Conservation (phyloP, 2,888 invertebrate species). For the Drosophila pseudotalamancana region DNA sequence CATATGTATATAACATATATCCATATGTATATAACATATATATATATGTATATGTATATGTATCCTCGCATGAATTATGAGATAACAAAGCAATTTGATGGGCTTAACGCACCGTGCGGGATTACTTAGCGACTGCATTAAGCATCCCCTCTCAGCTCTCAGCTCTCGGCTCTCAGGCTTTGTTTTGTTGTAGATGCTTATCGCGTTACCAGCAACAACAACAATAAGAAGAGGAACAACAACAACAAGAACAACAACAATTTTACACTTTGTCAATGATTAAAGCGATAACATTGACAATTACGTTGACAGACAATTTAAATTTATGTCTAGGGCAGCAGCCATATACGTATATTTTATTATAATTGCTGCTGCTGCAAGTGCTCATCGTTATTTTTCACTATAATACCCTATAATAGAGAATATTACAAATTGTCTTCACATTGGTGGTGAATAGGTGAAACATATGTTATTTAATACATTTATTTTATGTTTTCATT, state of each 20-base stretch:
- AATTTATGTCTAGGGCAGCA: slow-evolving; percentile 72
- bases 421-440: not conserved
- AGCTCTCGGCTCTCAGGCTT: no score
- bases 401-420: not conserved
- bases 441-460: not conserved
- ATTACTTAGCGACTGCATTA: slow-evolving; percentile 42
- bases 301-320: slow-evolving; percentile 67
- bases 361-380: slow-evolving; percentile 12
- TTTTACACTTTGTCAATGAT: slow-evolving; percentile 28
- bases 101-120: slow-evolving; percentile 41
- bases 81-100: slow-evolving; percentile 60
- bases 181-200: slow-evolving; percentile 32
- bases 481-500: no score
- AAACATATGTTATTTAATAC: no score
- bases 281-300: slow-evolving; percentile 60
- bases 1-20: slow-evolving; percentile 27
- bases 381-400: not conserved
- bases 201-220: slow-evolving; percentile 22
- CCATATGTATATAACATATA: not conserved
- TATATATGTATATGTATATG: slow-evolving; percentile 13
- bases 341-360: slow-evolving; percentile 23
- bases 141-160: slow-evolving; percentile 2
- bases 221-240: no score
- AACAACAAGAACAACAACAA: slow-evolving; percentile 5
- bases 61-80: slow-evolving; percentile 34